phyloP scores from a whole-genome alignment of 2,113 vertebrate genomes.

The Myiopsitta monachus region DNA sequence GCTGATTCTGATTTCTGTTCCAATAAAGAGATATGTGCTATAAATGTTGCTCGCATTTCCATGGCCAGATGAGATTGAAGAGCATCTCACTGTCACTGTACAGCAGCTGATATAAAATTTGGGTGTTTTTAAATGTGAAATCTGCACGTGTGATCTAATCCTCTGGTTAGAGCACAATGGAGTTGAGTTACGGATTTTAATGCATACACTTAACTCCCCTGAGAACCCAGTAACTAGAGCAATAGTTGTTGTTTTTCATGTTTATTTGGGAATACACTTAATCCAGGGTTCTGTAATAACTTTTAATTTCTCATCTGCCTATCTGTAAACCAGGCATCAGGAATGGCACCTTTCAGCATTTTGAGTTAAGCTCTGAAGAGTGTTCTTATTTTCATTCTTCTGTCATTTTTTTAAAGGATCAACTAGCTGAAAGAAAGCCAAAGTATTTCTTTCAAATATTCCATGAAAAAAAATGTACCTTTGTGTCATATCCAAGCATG shows the following conservation, averaged over 20 bases:
- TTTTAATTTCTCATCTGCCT: not conserved
- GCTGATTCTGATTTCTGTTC: not conserved
- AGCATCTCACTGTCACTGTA: not conserved
- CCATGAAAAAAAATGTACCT: not conserved
- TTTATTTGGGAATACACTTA: not conserved
- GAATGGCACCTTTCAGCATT: not conserved
- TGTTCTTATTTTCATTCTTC: not conserved
- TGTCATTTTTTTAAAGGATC: not conserved
- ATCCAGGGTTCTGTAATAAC: not conserved
- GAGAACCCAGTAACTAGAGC: conserved; percentile 15
- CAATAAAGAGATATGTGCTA: not conserved
- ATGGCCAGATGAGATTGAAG: not conserved
- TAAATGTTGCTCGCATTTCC: not conserved
- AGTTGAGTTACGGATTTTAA: not conserved
- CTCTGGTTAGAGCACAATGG: not conserved
- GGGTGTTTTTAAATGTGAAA: not conserved
- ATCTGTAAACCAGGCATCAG: not conserved
- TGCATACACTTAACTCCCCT: not conserved
- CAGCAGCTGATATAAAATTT: conserved; percentile 25
- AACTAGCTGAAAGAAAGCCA: not conserved
- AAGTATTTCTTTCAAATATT: not conserved
- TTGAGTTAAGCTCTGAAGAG: not conserved
- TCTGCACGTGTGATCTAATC: not conserved
- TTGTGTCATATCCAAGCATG: conserved; percentile 18
- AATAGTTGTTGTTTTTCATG: not conserved